Evolutionary conservation across 2,888 invertebrate genomes (phyloP), one percentile per base, ranked within the genome.

Genomic region (Elgonia sp.): DNA sequence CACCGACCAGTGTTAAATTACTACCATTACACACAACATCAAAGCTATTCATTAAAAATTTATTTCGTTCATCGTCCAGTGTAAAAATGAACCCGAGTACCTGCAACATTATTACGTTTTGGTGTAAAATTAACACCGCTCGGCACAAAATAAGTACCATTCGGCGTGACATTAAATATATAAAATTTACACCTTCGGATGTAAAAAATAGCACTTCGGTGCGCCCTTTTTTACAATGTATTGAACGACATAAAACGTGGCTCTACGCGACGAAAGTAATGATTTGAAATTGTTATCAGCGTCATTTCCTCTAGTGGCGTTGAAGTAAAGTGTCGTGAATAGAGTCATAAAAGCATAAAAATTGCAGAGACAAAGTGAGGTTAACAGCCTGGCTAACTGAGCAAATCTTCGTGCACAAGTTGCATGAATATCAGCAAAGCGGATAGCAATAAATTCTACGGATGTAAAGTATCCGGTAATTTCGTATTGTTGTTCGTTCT

Each of bases 401-500:
- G 75, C 89, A 89, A 86, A 87, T 89, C 89, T 87, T 85, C 89
- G 87, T 89, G 89, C 81, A 67, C 86, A 84, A 86, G 84, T 89
- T 87, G 85, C 87, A 87, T 86, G 87, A 89, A 87, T 89, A 89
- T 83, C 89, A 87, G 89, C 53, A 89, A 88, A 88, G 86, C 88
- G 84, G 86, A 85, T 86, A 89, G 90, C 92, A 92, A 93, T 93
- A 92, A 92, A 92, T 93, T 93, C 91, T 92, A 92, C 94, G 94
- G 94, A 94, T 94, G 93, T 92, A 91, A 92, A 92, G 93, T 93
- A 93, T 94, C 94, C 94, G 94, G 94, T 92, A 92, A 92, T 94
- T 94, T 93, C 92, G 92, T 90, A 92, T 93, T 93, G 93, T 93
- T 90, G 91, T 90, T 91, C 89, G 89, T 89, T 89, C 90, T 86